Evolutionary conservation across 2,113 vertebrate genomes (phyloP), one percentile per base, ranked within the genome.

Genomic region (Ahaetulla prasina): DNA sequence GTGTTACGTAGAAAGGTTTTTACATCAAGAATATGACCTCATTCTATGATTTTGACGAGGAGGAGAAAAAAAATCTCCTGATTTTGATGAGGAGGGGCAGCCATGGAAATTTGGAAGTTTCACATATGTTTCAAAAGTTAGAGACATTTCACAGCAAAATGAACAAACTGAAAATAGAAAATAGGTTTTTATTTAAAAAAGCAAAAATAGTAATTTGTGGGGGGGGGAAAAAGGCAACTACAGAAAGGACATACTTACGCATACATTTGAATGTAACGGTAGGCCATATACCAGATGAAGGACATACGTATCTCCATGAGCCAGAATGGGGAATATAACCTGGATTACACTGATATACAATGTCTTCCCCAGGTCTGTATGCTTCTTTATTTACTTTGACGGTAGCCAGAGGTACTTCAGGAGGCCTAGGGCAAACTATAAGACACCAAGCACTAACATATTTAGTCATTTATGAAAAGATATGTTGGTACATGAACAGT

Each of bases 341-440:
- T 0, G 94, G 92, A 87, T 90, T 94, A 87, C 99, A 99, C 50
- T 92, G 89, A 54, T 98, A 98, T 0, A 45, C 23, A 2, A 98
- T 91, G 92, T 95, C 90, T 3, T 96, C 97, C 0, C 98, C 99
- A 1, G 97, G 97, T 0, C 93, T 94, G 2, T 98, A 99, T 93
- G 55, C 95, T 0, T 30, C 87, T 95, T 98, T 98, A 18, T 97
- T 54, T 0, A 95, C 96, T 0, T 85, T 9, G 0, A 97, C 20
- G 0, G 92, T 93, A 89, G 98, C 95, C 93, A 97, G 97, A 0
- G 89, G 94, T 18, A 94, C 11, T 20, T 97, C 85, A 12, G 96
- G 95, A 22, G 99, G 99, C 52, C 94, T 97, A 9, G 92, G 50
- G 91, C 99, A 99, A 10, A 96, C 99, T 99, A 96, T 27, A 96